Evolutionary conservation across 2,113 vertebrate genomes (phyloP).

Genomic region (Cochlearius cochlearius): DNA sequence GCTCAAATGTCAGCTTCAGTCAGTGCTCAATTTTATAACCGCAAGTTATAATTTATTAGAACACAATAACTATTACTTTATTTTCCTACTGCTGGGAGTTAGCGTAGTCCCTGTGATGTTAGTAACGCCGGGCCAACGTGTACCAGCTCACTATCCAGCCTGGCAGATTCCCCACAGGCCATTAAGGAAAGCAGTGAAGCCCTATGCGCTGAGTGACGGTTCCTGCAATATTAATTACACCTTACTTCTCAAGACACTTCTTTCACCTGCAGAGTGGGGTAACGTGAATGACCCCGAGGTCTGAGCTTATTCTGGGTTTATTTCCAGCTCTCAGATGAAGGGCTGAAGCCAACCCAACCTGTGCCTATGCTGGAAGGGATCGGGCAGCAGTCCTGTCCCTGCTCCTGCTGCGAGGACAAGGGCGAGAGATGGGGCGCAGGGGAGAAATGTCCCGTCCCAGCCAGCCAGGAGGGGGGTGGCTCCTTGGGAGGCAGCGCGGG

Average conservation of each 20-base stretch:
- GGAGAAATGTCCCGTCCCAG: neutral
- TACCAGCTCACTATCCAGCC: neutral
- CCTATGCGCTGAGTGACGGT: neutral
- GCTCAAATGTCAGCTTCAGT: neutral
- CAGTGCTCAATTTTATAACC: neutral
- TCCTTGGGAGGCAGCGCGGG: accelerated
- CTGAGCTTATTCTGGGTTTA: neutral
- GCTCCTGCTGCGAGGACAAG: neutral
- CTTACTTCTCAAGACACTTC: neutral
- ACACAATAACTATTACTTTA: neutral
- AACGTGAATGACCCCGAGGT: neutral
- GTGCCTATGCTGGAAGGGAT: neutral
- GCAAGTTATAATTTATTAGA: neutral
- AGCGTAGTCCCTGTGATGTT: neutral
- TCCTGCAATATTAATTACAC: neutral
- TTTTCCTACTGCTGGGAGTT: neutral
- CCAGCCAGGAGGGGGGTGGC: neutral
- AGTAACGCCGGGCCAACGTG: neutral
- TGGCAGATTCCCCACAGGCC: neutral
- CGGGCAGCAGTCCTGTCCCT: neutral
- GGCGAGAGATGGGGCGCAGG: neutral
- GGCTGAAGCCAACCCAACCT: neutral
- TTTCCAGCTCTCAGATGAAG: neutral
- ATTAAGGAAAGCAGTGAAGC: neutral
- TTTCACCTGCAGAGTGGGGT: neutral